Evolutionary conservation across 2,888 invertebrate genomes (phyloP), one percentile per base, ranked within the genome.

Genomic region (Erpobdella octoculata): DNA sequence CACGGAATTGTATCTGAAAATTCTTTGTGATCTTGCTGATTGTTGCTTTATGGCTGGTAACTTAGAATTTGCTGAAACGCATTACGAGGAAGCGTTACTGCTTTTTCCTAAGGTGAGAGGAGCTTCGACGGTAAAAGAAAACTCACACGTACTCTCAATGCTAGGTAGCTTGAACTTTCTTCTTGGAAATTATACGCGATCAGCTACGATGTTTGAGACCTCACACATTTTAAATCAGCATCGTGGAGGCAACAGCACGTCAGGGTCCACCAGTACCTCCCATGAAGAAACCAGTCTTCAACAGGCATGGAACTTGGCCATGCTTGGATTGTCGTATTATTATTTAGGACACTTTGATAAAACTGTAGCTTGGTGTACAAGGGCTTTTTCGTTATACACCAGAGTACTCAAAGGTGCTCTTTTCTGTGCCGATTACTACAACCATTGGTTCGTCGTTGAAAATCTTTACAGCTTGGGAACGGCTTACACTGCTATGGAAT

Each of bases 121-220:
- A 6, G 76, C 78, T 68, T 78, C 78, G 28, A 77, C 79, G 9
- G 71, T 81, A 36, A 75, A 78, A 71, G 78, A 80, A 70, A 80
- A 81, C 76, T 81, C 81, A 9, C 82, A 82, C 76, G 79, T 81
- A 9, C 75, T 82, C 67, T 79, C 79, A 66, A 81, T 82, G 81
- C 76, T 82, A 4, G 82, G 81, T 5, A 80, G 80, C 15, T 78
- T 80, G 33, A 81, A 79, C 46, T 81, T 81, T 74, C 79, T 82
- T 78, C 73, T 81, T 15, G 79, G 80, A 64, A 80, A 81, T 71
- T 81, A 80, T 73, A 79, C 81, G 15, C 77, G 81, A 72, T 80
- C 82, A n/a, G 80, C 78, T 9, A 78, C 80, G 21, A 79, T 81
- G 71, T 81, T 79, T 74, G 81, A 82, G 73, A 79, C 80, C 28